Evolutionary conservation across 2,888 invertebrate species (phyloP), one percentile per base, ranked within the genome.

Genomic region (Morpho helenor): DNA sequence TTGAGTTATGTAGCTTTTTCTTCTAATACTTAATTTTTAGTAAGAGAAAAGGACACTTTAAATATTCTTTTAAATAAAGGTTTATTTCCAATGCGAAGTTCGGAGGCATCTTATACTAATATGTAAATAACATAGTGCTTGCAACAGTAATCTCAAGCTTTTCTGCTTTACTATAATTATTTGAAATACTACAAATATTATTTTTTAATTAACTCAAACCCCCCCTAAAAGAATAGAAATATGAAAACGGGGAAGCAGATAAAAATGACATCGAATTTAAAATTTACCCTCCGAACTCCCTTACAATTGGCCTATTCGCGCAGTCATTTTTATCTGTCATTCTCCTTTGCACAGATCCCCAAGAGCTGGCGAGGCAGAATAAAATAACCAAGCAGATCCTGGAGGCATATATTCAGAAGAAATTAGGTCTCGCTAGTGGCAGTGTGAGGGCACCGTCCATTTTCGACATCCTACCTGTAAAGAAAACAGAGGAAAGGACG

Each of bases 371-470:
- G 71, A 88, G 95, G 64, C 95, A 95, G 91, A 95, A 95, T 89
- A 92, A 93, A 80, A 95, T 95, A 79, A 95, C 95, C 42, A 93
- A 94, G 82, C 94, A 95, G 88, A 95, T 95, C 67, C 91, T 95
- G 66, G 94, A 95, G 74, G 94, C 94, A 61, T 95, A 92, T 74
- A 86, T 95, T 64, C 94, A 95, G 79, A 93, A 94, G 75, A 92
- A 93, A 48, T 77, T 95, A 49, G 95, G 94, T 56, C 91, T 94
- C 4, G 87, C 91, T 66, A 87, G 75, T 74, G 76, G 76, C 66
- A 68, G 80, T 69, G 73, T 92, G 48, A 84, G 81, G 57, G 86
- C 89, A 0, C 94, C 94, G 3, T 93, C 94, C 0, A 91, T 94
- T 44, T 92, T 92, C 62, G 94, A 94, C 62, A 94, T 94, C 61